A percentile compares a stretch with the other conserved stretches of the same genome.
phyloP scores from a whole-genome alignment of 2,797 vertebrate genomes.

The Mus caroli region DNA sequence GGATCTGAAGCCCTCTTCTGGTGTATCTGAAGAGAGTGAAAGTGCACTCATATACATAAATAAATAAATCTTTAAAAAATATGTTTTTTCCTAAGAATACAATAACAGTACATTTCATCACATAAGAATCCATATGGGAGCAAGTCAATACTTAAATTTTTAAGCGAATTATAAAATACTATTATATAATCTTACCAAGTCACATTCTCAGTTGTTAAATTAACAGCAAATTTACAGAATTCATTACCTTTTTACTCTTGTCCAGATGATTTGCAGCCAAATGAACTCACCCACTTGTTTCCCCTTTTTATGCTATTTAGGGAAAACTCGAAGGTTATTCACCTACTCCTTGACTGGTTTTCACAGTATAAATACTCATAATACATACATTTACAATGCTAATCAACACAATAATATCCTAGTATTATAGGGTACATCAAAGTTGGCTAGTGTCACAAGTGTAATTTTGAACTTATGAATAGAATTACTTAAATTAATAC shows the following conservation, averaged over 20 bases:
- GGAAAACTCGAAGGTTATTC: background rate
- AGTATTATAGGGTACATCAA: background rate
- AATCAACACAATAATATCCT: background rate
- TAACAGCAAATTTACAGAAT: background rate
- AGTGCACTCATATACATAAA: background rate
- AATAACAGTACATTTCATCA: background rate
- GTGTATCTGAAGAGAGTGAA: background rate
- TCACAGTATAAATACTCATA: background rate
- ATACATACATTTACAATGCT: background rate
- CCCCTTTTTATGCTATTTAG: background rate
- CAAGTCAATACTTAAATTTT: background rate
- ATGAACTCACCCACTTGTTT: background rate
- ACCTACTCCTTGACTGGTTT: background rate
- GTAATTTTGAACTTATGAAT: background rate
- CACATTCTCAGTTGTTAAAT: background rate
- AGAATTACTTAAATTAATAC: background rate
- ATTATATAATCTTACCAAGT: background rate
- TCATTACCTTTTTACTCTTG: background rate
- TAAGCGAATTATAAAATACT: background rate
- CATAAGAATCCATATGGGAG: background rate
- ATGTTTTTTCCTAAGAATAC: background rate
- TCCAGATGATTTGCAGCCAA: background rate
- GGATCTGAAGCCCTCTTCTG: background rate
- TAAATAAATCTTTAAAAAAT: background rate
- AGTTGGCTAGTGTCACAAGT: fast-evolving